phyloP scores from a whole-genome alignment of 2,888 invertebrate species.

The Andrena minutula region DNA sequence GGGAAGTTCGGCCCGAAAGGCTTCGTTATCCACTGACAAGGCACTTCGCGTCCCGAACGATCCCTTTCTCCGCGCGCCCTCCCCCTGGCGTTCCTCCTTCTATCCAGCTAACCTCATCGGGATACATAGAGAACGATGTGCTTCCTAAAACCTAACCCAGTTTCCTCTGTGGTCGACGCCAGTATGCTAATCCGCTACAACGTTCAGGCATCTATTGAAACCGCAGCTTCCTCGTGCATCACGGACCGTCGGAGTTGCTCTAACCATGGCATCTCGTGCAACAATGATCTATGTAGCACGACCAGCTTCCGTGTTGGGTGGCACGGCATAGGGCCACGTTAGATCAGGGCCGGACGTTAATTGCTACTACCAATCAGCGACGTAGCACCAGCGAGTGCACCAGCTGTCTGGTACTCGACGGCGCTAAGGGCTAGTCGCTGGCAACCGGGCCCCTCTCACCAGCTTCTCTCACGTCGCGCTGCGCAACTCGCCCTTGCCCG shows the following conservation, averaged over 20 bases:
- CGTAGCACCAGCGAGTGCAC: constrained; percentile 46
- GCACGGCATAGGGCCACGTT: constrained; percentile 69
- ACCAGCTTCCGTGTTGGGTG: constrained; percentile 71
- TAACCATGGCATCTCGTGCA: constrained; percentile 75
- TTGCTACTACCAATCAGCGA: constrained; percentile 82
- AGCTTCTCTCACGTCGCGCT: constrained; percentile 54
- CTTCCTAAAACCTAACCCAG: constrained; percentile 73
- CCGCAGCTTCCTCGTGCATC: constrained; percentile 73
- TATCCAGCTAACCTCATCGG: constrained; percentile 40
- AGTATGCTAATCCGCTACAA: constrained; percentile 77
- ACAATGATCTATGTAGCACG: constrained; percentile 79
- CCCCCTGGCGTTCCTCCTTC: constrained; percentile 20
- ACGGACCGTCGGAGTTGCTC: constrained; percentile 66
- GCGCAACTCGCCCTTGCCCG: constrained; percentile 3
- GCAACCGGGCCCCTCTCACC: constrained; percentile 37
- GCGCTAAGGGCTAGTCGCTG: constrained; percentile 60
- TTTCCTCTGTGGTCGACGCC: constrained; percentile 71
- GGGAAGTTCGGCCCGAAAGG: constrained; percentile 62
- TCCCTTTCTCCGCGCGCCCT: constrained; percentile 1
- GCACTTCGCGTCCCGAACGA: constrained; percentile 41
- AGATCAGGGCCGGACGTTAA: constrained; percentile 79
- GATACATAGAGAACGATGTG: constrained; percentile 46
- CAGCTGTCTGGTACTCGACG: constrained; percentile 51
- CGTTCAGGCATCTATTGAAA: constrained; percentile 75
- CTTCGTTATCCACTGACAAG: constrained; percentile 70